Evolutionary conservation across 2,797 vertebrate species (phyloP).

Genomic region (Gymnocypris eckloni): DNA sequence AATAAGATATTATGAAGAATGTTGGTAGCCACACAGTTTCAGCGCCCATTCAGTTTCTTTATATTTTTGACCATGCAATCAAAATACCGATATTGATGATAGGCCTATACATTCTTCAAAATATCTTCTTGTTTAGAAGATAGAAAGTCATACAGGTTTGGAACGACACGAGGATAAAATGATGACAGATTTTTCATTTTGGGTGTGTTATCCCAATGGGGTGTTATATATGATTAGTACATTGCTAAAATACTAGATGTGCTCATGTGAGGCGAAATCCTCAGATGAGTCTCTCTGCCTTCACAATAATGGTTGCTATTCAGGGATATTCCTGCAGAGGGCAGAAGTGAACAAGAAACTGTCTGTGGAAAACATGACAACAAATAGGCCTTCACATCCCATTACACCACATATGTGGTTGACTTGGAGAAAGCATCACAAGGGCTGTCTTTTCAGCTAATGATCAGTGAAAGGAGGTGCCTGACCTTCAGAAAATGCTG

Average conservation of each 20-base stretch:
- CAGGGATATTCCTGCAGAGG: not conserved
- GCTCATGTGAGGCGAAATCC: not conserved
- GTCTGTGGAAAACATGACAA: not conserved
- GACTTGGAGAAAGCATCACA: not conserved
- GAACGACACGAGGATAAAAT: not conserved
- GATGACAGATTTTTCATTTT: not conserved
- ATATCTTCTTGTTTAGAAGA: not conserved
- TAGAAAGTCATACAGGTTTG: not conserved
- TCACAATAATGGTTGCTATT: conserved; percentile 1
- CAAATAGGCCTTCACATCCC: not conserved
- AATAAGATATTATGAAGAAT: not conserved
- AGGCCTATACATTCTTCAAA: not conserved
- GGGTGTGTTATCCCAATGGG: not conserved
- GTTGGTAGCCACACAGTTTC: too few relatives aligned
- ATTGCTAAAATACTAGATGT: not conserved
- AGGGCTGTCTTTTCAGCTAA: not conserved
- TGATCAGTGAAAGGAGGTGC: not conserved
- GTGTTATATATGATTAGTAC: not conserved
- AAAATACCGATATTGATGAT: not conserved
- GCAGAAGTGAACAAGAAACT: conserved; percentile 3
- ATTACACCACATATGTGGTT: not conserved
- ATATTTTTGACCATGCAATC: not conserved
- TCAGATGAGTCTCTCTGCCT: not conserved
- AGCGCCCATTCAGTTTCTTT: too few relatives aligned
- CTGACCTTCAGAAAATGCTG: not conserved